These are phyloP conservation scores for Amphiprion clarkii DNA, from an alignment of 2,797 vertebrate genomes.

Conservation along the genomic window DNA sequence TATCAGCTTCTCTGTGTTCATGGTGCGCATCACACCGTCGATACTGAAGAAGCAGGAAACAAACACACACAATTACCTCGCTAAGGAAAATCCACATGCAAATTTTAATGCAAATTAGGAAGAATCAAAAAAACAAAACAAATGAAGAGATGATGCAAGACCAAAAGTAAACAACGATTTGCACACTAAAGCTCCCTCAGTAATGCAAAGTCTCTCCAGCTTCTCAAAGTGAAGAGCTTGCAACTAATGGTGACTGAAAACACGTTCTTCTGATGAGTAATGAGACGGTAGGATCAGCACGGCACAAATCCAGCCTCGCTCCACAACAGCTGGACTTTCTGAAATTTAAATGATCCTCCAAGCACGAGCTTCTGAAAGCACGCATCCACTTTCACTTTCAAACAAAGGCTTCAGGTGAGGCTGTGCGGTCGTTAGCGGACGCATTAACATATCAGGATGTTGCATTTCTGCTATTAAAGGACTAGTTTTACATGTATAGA, in stretches of 20 bases:
- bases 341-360: slow-evolving; percentile 11
- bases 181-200: slow-evolving; percentile 25
- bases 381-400: too few species aligned
- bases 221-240: background rate
- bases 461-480: background rate
- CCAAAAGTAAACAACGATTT: slow-evolving; percentile 5
- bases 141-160: slow-evolving; percentile 2
- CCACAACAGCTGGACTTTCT: background rate
- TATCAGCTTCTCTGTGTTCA: slow-evolving; percentile 94
- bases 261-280: slow-evolving; percentile 2
- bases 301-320: background rate
- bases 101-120: slow-evolving; percentile 34
- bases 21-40: slow-evolving; percentile 94
- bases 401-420: background rate
- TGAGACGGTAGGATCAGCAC: slow-evolving; percentile 4
- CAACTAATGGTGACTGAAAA: slow-evolving; percentile 10
- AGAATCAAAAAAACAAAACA: background rate
- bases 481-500: background rate
- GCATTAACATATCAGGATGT: background rate
- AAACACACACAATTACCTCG: background rate
- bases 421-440: background rate
- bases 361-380: background rate
- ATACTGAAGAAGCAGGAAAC: slow-evolving; percentile 74
- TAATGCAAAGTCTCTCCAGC: slow-evolving; percentile 2
- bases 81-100: background rate